These are phyloP conservation scores for Pelvicachromis taeniatus DNA, from an alignment of 2,113 vertebrate species.

Conservation along the genomic window DNA sequence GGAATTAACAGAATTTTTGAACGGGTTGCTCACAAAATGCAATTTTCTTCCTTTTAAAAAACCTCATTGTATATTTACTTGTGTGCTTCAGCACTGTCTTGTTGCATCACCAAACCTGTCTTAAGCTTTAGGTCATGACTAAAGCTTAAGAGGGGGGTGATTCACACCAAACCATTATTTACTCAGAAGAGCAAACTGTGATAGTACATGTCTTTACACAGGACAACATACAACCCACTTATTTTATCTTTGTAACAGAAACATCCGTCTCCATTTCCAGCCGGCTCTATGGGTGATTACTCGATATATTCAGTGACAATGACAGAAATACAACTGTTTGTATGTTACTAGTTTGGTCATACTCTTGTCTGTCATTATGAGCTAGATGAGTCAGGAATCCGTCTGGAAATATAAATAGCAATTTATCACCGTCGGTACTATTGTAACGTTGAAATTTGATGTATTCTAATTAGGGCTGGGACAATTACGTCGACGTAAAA, in stretches of 20 bases:
- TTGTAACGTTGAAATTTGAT: too few species aligned
- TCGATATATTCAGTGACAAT: not conserved
- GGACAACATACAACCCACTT: not conserved
- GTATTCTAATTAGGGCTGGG: too few species aligned
- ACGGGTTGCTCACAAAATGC: not conserved
- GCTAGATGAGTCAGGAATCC: not conserved
- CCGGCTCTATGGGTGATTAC: not conserved
- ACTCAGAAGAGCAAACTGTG: not conserved
- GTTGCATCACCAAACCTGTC: not conserved
- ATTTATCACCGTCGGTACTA: not conserved
- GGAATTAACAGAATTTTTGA: not conserved
- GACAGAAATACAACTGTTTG: fast-evolving
- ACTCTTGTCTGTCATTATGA: fast-evolving
- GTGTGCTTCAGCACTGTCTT: not conserved
- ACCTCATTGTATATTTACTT: not conserved
- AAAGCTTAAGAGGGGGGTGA: not conserved
- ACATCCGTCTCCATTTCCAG: not conserved
- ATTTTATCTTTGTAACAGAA: not conserved
- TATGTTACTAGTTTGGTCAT: not conserved
- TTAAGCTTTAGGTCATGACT: not conserved
- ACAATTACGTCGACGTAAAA: too few species aligned
- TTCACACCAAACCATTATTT: not conserved
- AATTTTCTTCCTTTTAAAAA: not conserved
- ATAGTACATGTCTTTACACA: fast-evolving
- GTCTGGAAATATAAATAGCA: not conserved